Evolutionary conservation across 1,140 invertebrate species (phyloP), one percentile per base, ranked within the genome.

Genomic region (Brachionus sp.): DNA sequence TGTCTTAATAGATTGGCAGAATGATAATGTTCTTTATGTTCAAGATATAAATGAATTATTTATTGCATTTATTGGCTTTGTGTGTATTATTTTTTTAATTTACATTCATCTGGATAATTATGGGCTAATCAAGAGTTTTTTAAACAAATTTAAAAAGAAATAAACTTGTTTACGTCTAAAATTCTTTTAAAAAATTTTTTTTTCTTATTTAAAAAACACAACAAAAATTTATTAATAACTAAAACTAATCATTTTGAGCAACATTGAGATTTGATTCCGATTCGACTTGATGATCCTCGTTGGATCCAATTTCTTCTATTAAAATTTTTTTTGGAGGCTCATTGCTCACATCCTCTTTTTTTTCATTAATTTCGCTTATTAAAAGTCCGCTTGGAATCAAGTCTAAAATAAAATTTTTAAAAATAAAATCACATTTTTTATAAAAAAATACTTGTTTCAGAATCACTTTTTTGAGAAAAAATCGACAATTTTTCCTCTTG

Each of bases 281-380:
- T 39, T 37, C 16, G 9, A 39, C n/a, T 68, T 68, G 16, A 33
- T 19, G 13, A 16, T 35, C 9, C 39, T 78, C n/a, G 37, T 42
- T 23, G 2, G 46, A n/a, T 13, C 13, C 25, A 19, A 78, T 78
- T 78, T 78, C 77, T 62, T 78, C 77, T 9, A 78, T 57, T 57
- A 57, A 12, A 62, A 57, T 10, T 37, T 23, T 78, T 62, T 62
- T 78, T n/a, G 46, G 25, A 35, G 6, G 5, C 5, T 78, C 33
- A n/a, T 16, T 57, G 9, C 37, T 35, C 6, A 19, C 16, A 2
- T 33, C 1, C 53, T 78, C 77, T 62, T 57, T 25, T 10, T 77
- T 46, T 13, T 4, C 3, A 16, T 44, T 35, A 23, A 50, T 50
- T 35, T 50, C 42, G 12, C 16, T 46, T 5, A 78, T 57, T 23